Base-by-base conservation (phyloP, 2,888 invertebrate species). In the Sarcophaga caerulescens region DNA sequence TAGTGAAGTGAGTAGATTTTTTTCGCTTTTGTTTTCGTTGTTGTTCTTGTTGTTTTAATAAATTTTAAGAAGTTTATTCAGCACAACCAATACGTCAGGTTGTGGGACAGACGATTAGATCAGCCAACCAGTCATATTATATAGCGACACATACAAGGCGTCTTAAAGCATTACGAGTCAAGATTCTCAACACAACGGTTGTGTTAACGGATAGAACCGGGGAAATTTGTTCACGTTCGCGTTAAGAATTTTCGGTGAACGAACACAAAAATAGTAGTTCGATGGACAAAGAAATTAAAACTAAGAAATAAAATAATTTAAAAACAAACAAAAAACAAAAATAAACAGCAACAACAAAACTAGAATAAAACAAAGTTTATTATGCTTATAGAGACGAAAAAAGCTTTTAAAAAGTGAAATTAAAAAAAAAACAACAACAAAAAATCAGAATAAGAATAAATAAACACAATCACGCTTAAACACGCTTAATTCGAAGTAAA, bases 31-130 rank as follows among this genome's bases (percentile, higher is more conserved):
- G 14, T 69, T 47, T 1, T 14, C 4, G 47, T 12, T 52, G 14
- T 52, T 17, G 52, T 52, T 45, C 10, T 59, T 45, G 23, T 65
- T 62, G n/a, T 17, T 75, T 66, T 62, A 59, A 60, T 47, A n/a
- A n/a, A 66, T 63, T 80, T 79, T 63, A 71, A 85, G 79, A 85
- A 85, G 75, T 78, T 81, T 73, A 68, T 77, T 81, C 52, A 70
- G 81, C 66, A 60, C 14, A 74, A 11, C n/a, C 14, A 79, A 4
- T 52, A 52, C 17, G 63, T 23, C 59, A 23, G n/a, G 47, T 17
- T 52, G 35, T 45, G 23, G 14, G 62, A 71, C 19, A 68, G 25
- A 21, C 69, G 25, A 14, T 52, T 52, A 17, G 52, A 52, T 52
- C 52, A 52, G 35, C n/a, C 25, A 4, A 17, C 21, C 6, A 62